phyloP scores from a whole-genome alignment of 1,140 invertebrate genomes.

The Spodoptera litura region DNA sequence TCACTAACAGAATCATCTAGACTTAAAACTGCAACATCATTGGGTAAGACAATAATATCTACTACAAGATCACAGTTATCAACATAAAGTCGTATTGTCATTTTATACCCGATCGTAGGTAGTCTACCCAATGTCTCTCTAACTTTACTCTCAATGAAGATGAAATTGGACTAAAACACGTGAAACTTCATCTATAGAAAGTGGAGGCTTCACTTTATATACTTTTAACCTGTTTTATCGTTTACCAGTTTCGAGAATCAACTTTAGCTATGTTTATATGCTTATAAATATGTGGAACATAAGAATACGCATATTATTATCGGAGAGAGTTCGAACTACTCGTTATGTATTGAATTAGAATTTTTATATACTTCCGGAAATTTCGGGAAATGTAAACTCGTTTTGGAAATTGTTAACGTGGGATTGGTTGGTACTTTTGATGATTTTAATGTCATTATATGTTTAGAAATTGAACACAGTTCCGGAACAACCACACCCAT shows the following conservation, averaged over 20 bases:
- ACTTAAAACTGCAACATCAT: not conserved
- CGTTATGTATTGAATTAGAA: slow-evolving; percentile 26
- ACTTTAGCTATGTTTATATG: slow-evolving; percentile 12
- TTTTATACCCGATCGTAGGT: not conserved
- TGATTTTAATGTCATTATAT: not conserved
- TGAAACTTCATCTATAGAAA: slow-evolving; percentile 67
- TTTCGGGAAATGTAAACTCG: slow-evolving; percentile 35
- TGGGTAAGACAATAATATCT: not conserved
- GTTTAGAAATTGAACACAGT: slow-evolving; percentile 24
- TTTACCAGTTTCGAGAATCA: slow-evolving; percentile 40
- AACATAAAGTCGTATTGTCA: not conserved
- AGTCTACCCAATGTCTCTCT: not conserved
- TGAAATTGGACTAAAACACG: slow-evolving; percentile 65
- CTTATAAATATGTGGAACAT: slow-evolving; percentile 47
- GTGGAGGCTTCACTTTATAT: slow-evolving; percentile 65
- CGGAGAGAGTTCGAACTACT: slow-evolving; percentile 59
- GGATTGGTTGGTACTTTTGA: not conserved
- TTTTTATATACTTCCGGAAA: slow-evolving; percentile 45
- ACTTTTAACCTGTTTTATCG: slow-evolving; percentile 68
- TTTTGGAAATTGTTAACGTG: not conserved
- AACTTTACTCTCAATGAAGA: slow-evolving; percentile 50
- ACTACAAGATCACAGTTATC: not conserved
- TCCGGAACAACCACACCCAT: slow-evolving; percentile 12
- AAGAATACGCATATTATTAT: slow-evolving; percentile 59
- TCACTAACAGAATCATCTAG: slow-evolving; percentile 14